Percentiles rank a stretch among this genome's conserved stretches.
These are phyloP conservation scores for Carcinoscorpius rotundicauda DNA, from an alignment of 1,140 invertebrate genomes.

Conservation along the genomic window DNA sequence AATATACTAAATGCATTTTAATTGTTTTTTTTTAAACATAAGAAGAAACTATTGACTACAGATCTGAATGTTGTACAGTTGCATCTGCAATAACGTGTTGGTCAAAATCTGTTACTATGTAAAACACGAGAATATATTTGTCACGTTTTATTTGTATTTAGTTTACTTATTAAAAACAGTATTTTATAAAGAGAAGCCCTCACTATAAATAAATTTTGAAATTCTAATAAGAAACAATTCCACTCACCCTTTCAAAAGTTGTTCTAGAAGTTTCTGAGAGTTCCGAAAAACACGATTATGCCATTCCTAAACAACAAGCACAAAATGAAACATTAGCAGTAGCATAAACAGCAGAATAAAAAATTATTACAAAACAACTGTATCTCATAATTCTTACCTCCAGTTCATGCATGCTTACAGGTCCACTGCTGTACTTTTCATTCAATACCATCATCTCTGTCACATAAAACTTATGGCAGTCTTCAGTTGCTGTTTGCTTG, in stretches of 20 bases:
- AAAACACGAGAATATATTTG: too few species aligned
- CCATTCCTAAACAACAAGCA: neutral
- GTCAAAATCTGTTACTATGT: too few species aligned
- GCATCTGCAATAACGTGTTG: too few species aligned
- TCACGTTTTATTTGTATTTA: too few species aligned
- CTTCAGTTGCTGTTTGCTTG: conserved; percentile 20
- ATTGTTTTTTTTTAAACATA: too few species aligned
- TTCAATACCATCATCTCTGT: conserved; percentile 15
- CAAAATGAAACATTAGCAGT: neutral
- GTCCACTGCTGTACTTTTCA: conserved; percentile 8
- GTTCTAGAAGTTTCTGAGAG: neutral
- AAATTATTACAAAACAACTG: conserved; percentile 1
- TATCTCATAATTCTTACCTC: neutral
- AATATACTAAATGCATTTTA: too few species aligned
- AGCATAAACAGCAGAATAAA: neutral
- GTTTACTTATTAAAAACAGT: too few species aligned
- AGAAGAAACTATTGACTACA: too few species aligned
- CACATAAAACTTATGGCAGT: conserved; percentile 21
- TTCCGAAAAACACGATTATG: conserved; percentile 2
- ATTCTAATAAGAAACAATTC: neutral
- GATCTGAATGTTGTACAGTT: too few species aligned
- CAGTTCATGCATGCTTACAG: conserved; percentile 4
- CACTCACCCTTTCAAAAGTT: conserved; percentile 7
- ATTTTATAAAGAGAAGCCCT: too few species aligned
- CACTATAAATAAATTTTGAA: neutral